Evolutionary conservation across 2,888 invertebrate species (phyloP).

Genomic region (Rosalia funebris): DNA sequence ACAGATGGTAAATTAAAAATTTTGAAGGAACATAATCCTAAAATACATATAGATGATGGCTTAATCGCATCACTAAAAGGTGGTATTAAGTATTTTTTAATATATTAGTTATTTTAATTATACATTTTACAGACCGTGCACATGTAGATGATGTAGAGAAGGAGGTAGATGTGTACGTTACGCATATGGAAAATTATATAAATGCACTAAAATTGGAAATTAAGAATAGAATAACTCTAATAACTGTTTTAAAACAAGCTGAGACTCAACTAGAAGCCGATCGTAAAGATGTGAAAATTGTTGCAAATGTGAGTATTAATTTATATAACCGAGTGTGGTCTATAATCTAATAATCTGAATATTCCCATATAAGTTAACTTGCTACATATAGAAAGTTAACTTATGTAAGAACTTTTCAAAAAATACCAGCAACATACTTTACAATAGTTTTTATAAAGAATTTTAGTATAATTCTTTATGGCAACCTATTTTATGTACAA

Average conservation of each 20-base stretch:
- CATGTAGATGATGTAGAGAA: constrained; percentile 88
- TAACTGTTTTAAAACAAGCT: constrained; percentile 82
- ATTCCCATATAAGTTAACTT: too few species aligned
- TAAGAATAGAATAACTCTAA: constrained; percentile 79
- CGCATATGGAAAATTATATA: constrained; percentile 83
- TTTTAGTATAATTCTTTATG: too few species aligned
- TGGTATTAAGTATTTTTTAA: constrained; percentile 50
- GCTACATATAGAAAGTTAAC: too few species aligned
- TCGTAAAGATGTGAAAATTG: constrained; percentile 93
- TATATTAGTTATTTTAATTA: neutral
- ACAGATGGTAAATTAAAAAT: constrained; percentile 77
- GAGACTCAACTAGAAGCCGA: constrained; percentile 90
- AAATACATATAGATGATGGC: constrained; percentile 75
- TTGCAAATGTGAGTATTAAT: constrained; percentile 84
- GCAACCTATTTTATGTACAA: too few species aligned
- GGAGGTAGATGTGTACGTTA: constrained; percentile 85
- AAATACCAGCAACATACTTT: too few species aligned
- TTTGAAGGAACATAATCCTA: constrained; percentile 75
- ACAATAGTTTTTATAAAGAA: too few species aligned
- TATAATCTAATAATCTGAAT: neutral
- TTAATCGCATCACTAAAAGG: constrained; percentile 86
- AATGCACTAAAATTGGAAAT: constrained; percentile 84
- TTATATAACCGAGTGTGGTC: constrained; percentile 4
- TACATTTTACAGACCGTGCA: constrained; percentile 73
- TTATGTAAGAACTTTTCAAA: too few species aligned